A percentile compares a stretch with the other conserved stretches of the same genome.
Evolutionary conservation across 2,888 invertebrate species (phyloP).

Genomic region (Sesia bembeciformis): DNA sequence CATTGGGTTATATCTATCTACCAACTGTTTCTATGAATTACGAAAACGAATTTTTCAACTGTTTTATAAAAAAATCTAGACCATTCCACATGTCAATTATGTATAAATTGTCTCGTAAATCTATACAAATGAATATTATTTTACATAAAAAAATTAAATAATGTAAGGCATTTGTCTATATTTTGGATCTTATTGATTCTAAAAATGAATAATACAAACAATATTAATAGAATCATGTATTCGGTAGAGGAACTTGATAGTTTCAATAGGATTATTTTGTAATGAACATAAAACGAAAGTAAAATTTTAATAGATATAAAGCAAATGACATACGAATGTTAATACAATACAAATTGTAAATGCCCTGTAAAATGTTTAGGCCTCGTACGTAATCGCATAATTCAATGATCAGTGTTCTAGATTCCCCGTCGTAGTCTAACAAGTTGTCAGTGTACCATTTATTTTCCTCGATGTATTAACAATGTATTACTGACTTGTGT

Average conservation of each 20-base stretch:
- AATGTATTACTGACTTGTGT: slow-evolving; percentile 51
- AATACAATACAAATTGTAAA: no score
- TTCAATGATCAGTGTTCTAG: background rate
- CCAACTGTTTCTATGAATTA: background rate
- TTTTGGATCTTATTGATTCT: no score
- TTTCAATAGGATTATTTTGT: no score
- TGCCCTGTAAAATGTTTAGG: no score
- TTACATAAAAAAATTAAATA: slow-evolving; percentile 19
- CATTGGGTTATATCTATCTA: background rate
- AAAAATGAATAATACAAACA: no score
- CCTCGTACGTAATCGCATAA: no score
- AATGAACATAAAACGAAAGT: no score
- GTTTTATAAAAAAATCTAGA: slow-evolving; percentile 14
- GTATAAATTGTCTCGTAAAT: slow-evolving; percentile 17
- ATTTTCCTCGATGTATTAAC: background rate
- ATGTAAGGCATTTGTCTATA: no score
- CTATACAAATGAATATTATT: slow-evolving; percentile 31
- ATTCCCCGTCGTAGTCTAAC: background rate
- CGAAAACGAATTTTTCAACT: background rate
- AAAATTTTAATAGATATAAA: no score
- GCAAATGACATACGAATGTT: no score
- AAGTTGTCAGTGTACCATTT: background rate
- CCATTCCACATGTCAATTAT: slow-evolving; percentile 61
- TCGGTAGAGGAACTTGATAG: no score
- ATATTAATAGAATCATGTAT: no score